phyloP scores from a whole-genome alignment of 1,140 invertebrate species.

The Chrysopa pallens region DNA sequence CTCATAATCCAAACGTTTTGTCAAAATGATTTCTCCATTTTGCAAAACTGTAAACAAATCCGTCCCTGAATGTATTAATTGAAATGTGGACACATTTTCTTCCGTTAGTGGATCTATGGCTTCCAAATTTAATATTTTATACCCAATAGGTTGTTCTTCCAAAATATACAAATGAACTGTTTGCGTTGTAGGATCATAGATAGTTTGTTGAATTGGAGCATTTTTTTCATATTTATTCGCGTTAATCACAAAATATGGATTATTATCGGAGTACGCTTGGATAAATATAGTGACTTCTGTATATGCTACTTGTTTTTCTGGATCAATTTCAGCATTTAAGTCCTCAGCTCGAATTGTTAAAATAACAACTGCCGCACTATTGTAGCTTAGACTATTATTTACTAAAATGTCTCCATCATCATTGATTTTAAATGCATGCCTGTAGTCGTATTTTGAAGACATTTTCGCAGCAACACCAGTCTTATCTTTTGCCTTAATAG shows the following conservation, averaged over 20 bases:
- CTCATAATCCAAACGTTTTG: constrained; percentile 58
- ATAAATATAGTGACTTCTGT: constrained; percentile 62
- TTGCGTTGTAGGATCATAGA: constrained; percentile 42
- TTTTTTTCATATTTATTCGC: constrained; percentile 20
- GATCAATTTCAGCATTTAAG: constrained; percentile 44
- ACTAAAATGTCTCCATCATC: constrained; percentile 50
- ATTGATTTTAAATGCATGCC: constrained; percentile 50
- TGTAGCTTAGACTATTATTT: constrained; percentile 52
- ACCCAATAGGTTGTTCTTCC: constrained; percentile 62
- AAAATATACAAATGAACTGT: constrained; percentile 35
- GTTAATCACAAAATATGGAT: constrained; percentile 45
- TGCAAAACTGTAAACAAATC: constrained; percentile 25
- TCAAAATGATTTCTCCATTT: constrained; percentile 51
- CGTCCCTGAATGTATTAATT: constrained; percentile 24
- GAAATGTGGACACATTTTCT: constrained; percentile 31
- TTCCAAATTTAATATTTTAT: constrained; percentile 50
- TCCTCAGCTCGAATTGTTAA: constrained; percentile 57
- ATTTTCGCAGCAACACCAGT: constrained; percentile 40
- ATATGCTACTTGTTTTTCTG: constrained; percentile 41
- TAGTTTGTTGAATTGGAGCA: constrained; percentile 31
- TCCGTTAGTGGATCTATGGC: constrained; percentile 54
- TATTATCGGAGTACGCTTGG: constrained; percentile 59
- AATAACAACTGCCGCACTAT: constrained; percentile 60
- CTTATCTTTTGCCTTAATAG: constrained; percentile 52
- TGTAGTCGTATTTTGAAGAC: constrained; percentile 40